phyloP scores from a whole-genome alignment of 2,888 invertebrate species.

The Alentia gelatinosa region DNA sequence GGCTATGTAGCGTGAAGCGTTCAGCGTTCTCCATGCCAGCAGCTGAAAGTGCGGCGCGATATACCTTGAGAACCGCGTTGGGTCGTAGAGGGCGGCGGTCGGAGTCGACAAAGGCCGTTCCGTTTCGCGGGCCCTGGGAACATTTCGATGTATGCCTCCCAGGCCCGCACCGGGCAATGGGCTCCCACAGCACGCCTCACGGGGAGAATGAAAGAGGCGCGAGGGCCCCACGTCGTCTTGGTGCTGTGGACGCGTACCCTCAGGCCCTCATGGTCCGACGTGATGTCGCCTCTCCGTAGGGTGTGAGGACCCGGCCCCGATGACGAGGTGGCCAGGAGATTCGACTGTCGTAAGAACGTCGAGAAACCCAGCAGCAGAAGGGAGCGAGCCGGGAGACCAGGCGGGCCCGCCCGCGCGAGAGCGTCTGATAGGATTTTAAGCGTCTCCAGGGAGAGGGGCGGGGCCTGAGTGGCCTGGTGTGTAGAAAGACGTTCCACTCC shows the following conservation, averaged over 20 bases:
- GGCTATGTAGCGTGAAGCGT: too few relatives aligned
- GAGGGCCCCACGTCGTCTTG: too few relatives aligned
- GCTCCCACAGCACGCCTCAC: neutral
- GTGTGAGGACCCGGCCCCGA: neutral
- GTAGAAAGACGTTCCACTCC: neutral
- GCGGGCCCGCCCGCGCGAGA: neutral
- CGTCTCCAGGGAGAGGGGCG: neutral
- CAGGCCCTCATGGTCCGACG: neutral
- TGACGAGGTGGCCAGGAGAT: neutral
- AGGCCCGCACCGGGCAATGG: neutral
- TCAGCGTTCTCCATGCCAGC: too few relatives aligned
- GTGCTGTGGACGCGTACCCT: neutral
- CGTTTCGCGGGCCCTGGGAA: neutral
- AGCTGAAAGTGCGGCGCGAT: too few relatives aligned
- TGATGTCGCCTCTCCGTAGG: neutral
- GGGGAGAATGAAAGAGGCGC: neutral
- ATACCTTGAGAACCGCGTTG: neutral
- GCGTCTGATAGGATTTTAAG: neutral
- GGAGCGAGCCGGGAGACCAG: neutral
- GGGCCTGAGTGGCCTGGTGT: neutral
- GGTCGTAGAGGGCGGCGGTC: neutral
- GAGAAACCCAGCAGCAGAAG: neutral
- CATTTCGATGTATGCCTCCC: neutral
- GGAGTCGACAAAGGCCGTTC: neutral
- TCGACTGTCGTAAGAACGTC: neutral